A percentile compares a stretch with the other conserved stretches of the same genome.
Evolutionary conservation across 2,797 vertebrate species (phyloP).

Genomic region (Pyrocephalus nanus): DNA sequence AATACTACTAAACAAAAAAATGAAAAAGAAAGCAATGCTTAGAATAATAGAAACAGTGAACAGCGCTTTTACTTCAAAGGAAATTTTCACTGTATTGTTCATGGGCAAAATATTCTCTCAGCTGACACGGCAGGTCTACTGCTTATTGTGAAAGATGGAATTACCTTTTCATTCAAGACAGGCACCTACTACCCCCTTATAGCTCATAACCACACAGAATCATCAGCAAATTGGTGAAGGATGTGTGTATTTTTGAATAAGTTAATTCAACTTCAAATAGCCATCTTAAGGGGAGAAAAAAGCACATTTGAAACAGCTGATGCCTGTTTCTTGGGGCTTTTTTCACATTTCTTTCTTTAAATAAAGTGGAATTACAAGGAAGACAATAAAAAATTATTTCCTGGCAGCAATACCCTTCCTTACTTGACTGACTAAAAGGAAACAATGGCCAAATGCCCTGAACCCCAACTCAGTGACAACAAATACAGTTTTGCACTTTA

Average conservation of each 20-base stretch:
- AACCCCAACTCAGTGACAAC: not conserved
- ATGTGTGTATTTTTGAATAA: not conserved
- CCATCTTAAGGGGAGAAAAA: not conserved
- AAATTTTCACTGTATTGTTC: not conserved
- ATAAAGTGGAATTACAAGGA: not conserved
- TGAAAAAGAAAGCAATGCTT: not conserved
- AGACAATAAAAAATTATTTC: not conserved
- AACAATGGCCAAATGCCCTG: not conserved
- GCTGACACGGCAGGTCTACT: not conserved
- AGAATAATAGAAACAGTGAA: not conserved
- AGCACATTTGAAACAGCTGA: not conserved
- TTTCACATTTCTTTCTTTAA: not conserved
- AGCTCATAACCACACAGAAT: not conserved
- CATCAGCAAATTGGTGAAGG: not conserved
- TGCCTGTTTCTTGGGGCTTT: not conserved
- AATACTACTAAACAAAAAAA: not conserved
- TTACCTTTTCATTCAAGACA: not conserved
- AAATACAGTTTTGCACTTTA: not conserved
- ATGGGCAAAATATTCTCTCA: not conserved
- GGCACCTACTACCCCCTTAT: accelerated
- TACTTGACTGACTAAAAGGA: not conserved
- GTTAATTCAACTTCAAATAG: not conserved
- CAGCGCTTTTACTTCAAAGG: not conserved
- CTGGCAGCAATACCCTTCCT: not conserved
- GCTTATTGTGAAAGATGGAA: not conserved